Conservation (phyloP, 2,113 vertebrate species). For the Aphelocoma coerulescens region DNA sequence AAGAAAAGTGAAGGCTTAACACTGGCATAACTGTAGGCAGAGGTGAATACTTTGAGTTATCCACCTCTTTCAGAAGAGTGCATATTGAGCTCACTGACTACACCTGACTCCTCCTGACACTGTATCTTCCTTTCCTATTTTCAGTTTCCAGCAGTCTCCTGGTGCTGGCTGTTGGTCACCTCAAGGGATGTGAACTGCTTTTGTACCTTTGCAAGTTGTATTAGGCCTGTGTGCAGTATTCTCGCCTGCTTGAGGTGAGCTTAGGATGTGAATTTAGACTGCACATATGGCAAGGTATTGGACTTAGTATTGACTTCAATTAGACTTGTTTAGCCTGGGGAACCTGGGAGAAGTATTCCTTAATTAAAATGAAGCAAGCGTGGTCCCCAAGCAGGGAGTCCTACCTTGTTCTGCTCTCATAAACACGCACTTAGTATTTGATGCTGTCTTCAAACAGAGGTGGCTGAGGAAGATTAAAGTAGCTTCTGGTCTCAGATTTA, state of each 20-base stretch:
- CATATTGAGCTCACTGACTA: background rate
- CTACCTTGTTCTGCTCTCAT: background rate
- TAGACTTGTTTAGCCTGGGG: slow-evolving; percentile 8
- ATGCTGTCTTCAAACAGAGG: background rate
- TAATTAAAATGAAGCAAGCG: slow-evolving; percentile 41
- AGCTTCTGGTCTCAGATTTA: background rate
- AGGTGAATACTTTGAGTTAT: background rate
- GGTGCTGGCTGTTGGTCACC: background rate
- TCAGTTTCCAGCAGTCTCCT: background rate
- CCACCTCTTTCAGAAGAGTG: background rate
- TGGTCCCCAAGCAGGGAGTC: background rate
- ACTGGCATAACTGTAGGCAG: background rate
- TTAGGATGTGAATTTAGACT: background rate
- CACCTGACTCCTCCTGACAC: background rate
- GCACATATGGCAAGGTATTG: background rate
- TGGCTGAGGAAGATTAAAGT: background rate
- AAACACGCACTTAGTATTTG: background rate
- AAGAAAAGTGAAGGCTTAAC: background rate
- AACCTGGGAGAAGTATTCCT: background rate
- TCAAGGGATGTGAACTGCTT: background rate
- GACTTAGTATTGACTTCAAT: slow-evolving; percentile 29
- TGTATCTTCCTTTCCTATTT: background rate
- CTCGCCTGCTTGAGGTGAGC: background rate
- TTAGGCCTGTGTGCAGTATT: background rate
- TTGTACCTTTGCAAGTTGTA: background rate